Percentiles rank a stretch among this genome's conserved stretches.
phyloP scores from a whole-genome alignment of 35 echinoderm and acorn worm species.

The Amphiura filiformis region DNA sequence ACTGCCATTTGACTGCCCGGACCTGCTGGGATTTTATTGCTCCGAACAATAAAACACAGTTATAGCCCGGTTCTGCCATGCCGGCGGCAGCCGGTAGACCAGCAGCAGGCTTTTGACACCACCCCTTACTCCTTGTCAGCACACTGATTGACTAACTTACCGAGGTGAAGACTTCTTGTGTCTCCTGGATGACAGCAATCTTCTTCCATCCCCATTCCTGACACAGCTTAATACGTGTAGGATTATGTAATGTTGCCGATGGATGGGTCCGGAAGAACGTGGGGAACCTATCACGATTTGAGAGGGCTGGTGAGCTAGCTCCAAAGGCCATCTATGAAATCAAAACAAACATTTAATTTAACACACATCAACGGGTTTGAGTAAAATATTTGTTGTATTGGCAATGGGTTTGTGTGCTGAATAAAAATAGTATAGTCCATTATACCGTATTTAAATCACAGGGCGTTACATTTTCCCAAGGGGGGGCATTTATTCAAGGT shows the following conservation, averaged over 20 bases:
- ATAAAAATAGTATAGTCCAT: neutral
- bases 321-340: conserved; percentile 83
- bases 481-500: too few species aligned
- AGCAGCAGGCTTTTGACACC: too few species aligned
- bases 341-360: neutral
- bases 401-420: neutral
- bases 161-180: conserved; percentile 96
- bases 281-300: conserved; percentile 85
- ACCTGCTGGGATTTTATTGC: too few species aligned
- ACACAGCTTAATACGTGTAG: conserved; percentile 79
- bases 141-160: too few species aligned
- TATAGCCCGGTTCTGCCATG: too few species aligned
- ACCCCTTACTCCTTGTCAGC: too few species aligned
- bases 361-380: too few species aligned
- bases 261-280: conserved; percentile 99
- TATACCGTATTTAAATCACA: too few species aligned
- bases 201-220: conserved; percentile 81
- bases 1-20: too few species aligned
- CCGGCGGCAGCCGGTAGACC: too few species aligned
- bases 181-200: conserved; percentile 91
- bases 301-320: conserved; percentile 95
- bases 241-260: conserved; percentile 93
- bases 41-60: too few species aligned
- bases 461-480: too few species aligned
- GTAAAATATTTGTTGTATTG: neutral